phyloP scores from a whole-genome alignment of 2,113 vertebrate genomes.

The Bubo scandiacus region DNA sequence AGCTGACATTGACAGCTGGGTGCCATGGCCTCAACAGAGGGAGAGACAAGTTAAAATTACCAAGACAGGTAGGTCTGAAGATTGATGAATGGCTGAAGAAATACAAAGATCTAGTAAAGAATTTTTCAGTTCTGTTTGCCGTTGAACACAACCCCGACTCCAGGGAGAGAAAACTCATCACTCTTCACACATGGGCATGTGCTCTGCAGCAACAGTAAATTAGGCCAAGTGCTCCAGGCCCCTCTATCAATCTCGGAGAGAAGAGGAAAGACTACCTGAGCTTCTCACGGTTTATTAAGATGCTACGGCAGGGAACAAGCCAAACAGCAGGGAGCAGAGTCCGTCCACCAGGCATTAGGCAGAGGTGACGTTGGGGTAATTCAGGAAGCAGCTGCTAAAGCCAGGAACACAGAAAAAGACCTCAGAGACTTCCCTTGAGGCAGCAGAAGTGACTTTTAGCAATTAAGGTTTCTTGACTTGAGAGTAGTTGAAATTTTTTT shows the following conservation, averaged over 20 bases:
- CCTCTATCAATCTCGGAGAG: background rate
- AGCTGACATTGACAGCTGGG: background rate
- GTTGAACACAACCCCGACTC: background rate
- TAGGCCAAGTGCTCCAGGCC: background rate
- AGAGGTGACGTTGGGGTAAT: accelerated
- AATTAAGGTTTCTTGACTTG: accelerated
- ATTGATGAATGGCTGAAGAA: background rate
- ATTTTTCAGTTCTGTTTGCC: background rate
- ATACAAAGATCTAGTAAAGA: accelerated
- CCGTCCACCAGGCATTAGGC: accelerated
- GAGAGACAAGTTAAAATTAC: background rate
- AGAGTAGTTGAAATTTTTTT: background rate
- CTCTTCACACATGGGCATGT: background rate
- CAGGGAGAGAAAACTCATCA: background rate
- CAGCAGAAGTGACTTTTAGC: background rate
- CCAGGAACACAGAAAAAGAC: background rate
- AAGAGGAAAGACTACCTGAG: background rate
- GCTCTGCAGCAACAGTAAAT: background rate
- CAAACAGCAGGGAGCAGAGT: background rate
- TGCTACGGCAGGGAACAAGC: background rate
- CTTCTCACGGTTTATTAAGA: accelerated
- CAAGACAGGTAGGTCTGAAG: background rate
- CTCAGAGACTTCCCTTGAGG: background rate
- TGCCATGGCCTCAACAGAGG: background rate
- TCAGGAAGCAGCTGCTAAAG: background rate